Base-by-base conservation (phyloP, 2,113 vertebrate species). In the Callorhinus ursinus region DNA sequence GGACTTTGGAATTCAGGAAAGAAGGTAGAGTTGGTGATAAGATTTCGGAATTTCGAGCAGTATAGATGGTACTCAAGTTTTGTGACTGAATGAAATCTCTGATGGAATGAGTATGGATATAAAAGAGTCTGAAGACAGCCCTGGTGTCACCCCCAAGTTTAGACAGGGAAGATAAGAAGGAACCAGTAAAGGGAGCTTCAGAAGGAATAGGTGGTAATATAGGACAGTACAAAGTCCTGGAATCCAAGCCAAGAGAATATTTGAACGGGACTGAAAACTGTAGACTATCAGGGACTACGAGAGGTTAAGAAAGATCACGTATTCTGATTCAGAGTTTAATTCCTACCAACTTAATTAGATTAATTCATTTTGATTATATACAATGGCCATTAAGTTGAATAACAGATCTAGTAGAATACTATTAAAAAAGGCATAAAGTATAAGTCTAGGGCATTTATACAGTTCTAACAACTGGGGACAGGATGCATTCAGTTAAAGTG, bases 321-420 rank as follows among this genome's bases (percentile, higher is more conserved):
- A 33, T 61, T 90, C 42, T 95, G 69, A 72, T 65, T 85, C 71
- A 74, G 28, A 33, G 88, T 93, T 93, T 89, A 93, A 95, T 90
- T 76, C 14, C 51, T 59, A 69, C 67, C 36, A 84, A 71, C 8
- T 81, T 36, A 84, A 59, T 86, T 69, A 86, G 28, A 72, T 51
- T 83, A 82, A 76, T 67, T 33, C 26, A 74, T 12, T 65, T 0
- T 65, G 28, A 69, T 21, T 67, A 51, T 2, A 46, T 51, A 87
- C 0, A 86, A 16, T 83, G 46, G 22, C 5, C 39, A 92, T 55
- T 77, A 81, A 65, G 31, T 7, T 89, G 53, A 72, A 89, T 5
- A 92, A 33, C 0, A 85, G 36, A 28, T 61, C 28, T 5, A 87
- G 18, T 1, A 67, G 7, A 85, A 36, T 71, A 77, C 55, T 65